phyloP scores from a whole-genome alignment of 2,797 vertebrate species.

The Pantherophis vulpinus region DNA sequence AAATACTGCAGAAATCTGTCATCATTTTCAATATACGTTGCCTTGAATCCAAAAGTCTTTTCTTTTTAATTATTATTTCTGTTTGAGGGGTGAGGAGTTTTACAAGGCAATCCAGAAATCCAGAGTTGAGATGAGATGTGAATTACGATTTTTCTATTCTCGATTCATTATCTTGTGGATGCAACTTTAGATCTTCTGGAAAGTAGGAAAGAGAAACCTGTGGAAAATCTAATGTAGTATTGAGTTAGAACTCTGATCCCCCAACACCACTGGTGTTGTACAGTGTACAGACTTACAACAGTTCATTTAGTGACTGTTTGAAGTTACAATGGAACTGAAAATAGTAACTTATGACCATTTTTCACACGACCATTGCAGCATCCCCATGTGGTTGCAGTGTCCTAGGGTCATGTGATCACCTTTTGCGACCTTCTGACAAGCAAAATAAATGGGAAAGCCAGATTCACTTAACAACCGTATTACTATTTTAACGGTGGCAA shows the following conservation, averaged over 20 bases:
- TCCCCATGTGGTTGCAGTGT: neutral
- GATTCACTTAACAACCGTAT: neutral
- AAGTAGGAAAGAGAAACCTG: neutral
- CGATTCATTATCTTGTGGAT: neutral
- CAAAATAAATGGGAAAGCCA: neutral
- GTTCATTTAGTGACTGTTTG: neutral
- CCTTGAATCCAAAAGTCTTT: neutral
- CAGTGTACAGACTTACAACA: neutral
- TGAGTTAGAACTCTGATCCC: neutral
- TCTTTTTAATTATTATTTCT: neutral
- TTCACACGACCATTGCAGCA: neutral
- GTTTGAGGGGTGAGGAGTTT: neutral
- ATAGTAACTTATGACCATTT: neutral
- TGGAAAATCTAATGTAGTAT: neutral
- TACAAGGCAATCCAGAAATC: neutral
- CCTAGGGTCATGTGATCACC: neutral
- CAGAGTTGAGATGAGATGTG: neutral
- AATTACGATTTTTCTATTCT: neutral
- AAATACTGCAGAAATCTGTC: neutral
- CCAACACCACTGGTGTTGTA: neutral
- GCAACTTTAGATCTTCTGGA: neutral
- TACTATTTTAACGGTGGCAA: neutral
- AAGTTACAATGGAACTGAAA: neutral
- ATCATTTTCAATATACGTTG: neutral
- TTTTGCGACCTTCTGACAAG: neutral